Conservation (phyloP, 2,113 vertebrate genomes). For the Sander lucioperca region DNA sequence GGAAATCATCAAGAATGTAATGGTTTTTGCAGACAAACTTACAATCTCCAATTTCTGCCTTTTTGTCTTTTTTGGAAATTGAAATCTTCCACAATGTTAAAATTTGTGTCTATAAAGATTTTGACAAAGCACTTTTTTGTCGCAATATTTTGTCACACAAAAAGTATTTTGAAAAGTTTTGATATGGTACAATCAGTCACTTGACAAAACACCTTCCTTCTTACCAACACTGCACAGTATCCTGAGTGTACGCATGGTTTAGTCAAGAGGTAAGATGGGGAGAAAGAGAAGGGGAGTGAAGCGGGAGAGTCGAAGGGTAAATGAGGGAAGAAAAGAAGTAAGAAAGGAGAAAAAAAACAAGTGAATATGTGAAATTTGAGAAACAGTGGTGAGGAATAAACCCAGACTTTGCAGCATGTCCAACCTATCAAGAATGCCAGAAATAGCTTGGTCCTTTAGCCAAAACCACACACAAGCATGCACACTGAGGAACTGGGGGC, state of each 20-base stretch:
- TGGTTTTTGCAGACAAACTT: neutral
- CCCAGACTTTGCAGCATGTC: constrained; percentile 60
- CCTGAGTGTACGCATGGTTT: neutral
- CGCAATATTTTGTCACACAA: neutral
- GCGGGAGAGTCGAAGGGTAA: neutral
- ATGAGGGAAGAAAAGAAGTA: neutral
- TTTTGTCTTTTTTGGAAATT: neutral
- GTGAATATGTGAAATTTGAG: constrained; percentile 57
- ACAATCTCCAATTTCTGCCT: neutral
- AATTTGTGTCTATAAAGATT: neutral
- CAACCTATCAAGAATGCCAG: constrained; percentile 59
- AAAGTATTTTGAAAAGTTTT: neutral
- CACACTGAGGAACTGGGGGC: constrained; percentile 43
- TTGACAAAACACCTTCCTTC: neutral
- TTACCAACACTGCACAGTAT: neutral
- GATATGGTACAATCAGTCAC: neutral
- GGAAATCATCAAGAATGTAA: neutral
- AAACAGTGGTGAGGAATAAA: constrained; percentile 53
- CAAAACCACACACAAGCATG: constrained; percentile 51
- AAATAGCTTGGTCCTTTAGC: constrained; percentile 57
- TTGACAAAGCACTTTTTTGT: neutral
- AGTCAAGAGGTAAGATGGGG: neutral
- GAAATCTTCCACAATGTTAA: neutral
- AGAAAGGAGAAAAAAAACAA: neutral
- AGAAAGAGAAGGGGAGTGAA: neutral